A percentile compares a stretch with the other conserved stretches of the same genome.
Conservation (phyloP, 2,888 invertebrate genomes). For the Eristalinus sepulchralis region DNA sequence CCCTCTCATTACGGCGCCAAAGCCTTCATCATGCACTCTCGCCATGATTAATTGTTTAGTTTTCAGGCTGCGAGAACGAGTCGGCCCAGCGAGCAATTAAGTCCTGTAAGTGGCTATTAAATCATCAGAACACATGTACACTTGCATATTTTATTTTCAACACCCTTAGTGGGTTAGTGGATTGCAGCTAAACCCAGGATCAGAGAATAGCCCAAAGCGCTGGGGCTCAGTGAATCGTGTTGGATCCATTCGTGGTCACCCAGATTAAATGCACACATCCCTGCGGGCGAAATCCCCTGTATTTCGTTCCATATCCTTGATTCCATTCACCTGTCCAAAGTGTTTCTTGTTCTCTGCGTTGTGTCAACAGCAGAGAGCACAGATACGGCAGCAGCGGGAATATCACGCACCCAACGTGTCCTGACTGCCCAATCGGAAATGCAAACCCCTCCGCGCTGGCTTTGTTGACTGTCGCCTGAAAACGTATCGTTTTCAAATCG, state of each 20-base stretch:
- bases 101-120: neutral
- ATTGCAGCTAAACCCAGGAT: neutral
- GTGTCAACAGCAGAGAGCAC: conserved; percentile 50
- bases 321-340: conserved; percentile 43
- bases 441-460: neutral
- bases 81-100: neutral
- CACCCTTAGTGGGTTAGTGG: neutral
- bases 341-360: conserved; percentile 12
- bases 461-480: neutral
- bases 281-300: conserved; percentile 12
- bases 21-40: neutral
- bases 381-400: conserved; percentile 16
- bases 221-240: neutral
- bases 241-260: neutral
- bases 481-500: neutral
- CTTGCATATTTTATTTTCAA: neutral
- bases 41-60: neutral
- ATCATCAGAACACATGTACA: neutral
- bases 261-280: neutral
- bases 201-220: neutral
- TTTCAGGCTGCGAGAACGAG: neutral
- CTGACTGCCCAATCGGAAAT: conserved; percentile 27
- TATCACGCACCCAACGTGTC: conserved; percentile 30
- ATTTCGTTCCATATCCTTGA: conserved; percentile 20
- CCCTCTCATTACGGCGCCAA: no score